Evolutionary conservation across 1,140 invertebrate species (phyloP).

Genomic region (Temnothorax nylanderi): DNA sequence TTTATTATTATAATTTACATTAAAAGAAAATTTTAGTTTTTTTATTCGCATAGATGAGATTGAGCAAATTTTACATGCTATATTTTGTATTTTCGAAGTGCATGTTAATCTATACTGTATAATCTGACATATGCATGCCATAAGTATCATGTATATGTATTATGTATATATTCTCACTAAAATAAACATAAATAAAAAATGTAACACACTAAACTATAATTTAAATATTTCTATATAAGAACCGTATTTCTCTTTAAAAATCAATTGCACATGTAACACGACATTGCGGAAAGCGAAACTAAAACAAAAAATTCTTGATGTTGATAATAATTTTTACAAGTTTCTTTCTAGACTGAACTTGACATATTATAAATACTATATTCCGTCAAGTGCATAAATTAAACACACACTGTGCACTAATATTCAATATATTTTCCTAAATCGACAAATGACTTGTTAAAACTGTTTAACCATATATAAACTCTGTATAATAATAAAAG

Average conservation of each 20-base stretch:
- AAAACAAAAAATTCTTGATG: conserved; percentile 1
- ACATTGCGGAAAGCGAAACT: conserved; percentile 3
- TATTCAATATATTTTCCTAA: conserved; percentile 27
- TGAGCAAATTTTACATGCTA: background rate
- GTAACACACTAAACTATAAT: background rate
- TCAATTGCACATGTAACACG: conserved; percentile 23
- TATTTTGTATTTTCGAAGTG: conserved; percentile 17
- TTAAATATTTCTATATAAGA: background rate
- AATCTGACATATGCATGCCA: conserved; percentile 33
- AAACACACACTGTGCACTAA: conserved; percentile 34
- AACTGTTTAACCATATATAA: background rate
- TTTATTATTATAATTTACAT: background rate
- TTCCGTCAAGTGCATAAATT: conserved; percentile 17
- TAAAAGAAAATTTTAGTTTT: background rate
- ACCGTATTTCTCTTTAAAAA: background rate
- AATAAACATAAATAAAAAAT: conserved; percentile 39
- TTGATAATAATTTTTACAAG: conserved; percentile 17
- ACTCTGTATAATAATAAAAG: background rate
- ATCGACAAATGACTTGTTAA: conserved; percentile 12
- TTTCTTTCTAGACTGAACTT: conserved; percentile 7
- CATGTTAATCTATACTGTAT: conserved; percentile 9
- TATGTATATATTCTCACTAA: conserved; percentile 23
- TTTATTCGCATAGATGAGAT: background rate
- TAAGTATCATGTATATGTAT: background rate
- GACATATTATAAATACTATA: conserved; percentile 14